Evolutionary conservation across 2,888 invertebrate genomes (phyloP).

Genomic region (Panorpa germanica): DNA sequence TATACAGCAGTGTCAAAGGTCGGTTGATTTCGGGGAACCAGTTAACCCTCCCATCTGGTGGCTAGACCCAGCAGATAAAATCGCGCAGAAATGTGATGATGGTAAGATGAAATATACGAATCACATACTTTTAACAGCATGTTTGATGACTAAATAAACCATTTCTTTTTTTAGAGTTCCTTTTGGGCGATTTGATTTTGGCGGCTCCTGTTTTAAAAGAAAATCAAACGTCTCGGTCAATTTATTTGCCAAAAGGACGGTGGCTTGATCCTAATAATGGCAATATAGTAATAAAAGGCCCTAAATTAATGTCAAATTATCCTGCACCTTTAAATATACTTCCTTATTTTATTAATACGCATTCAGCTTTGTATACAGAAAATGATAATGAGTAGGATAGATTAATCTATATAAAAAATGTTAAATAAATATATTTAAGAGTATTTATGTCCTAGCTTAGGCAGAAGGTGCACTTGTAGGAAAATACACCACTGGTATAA

Average conservation of each 20-base stretch:
- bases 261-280: constrained; percentile 46
- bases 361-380: neutral
- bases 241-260: constrained; percentile 55
- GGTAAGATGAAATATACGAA: constrained; percentile 21
- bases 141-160: constrained; percentile 9
- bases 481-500: no score
- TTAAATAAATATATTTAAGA: no score
- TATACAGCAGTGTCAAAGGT: constrained; percentile 35
- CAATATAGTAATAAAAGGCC: constrained; percentile 30
- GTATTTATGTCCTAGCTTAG: no score
- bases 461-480: no score
- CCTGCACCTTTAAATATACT: constrained; percentile 44
- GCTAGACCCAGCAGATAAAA: constrained; percentile 46
- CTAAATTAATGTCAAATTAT: constrained; percentile 39
- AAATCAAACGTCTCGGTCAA: constrained; percentile 37
- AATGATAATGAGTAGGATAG: constrained; percentile 10
- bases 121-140: constrained; percentile 6
- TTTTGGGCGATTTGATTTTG: constrained; percentile 57
- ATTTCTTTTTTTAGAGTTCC: constrained; percentile 38
- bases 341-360: constrained; percentile 53
- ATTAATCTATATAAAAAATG: no score
- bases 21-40: constrained; percentile 41
- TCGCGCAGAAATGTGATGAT: constrained; percentile 36
- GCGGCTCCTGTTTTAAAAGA: constrained; percentile 58
- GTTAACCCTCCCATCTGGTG: constrained; percentile 77